A percentile compares a stretch with the other conserved stretches of the same genome.
These are phyloP conservation scores for Scortum barcoo DNA, from an alignment of 2,113 vertebrate species.

Conservation along the genomic window DNA sequence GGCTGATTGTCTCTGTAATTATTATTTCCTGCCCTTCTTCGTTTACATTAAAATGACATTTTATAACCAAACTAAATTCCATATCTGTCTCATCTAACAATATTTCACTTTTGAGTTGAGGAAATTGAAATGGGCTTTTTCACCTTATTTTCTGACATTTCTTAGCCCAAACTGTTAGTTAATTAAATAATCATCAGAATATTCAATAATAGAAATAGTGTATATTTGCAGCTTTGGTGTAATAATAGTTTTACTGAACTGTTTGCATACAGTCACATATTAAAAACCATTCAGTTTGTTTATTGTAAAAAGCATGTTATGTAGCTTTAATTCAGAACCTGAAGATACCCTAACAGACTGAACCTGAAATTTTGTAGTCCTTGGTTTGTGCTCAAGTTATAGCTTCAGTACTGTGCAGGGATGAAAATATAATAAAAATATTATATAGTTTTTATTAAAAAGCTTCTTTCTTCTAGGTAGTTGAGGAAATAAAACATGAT, in stretches of 20 bases:
- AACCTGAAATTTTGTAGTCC: not conserved
- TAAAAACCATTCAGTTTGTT: not conserved
- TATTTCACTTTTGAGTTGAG: not conserved
- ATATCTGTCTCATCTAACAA: not conserved
- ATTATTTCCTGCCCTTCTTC: not conserved
- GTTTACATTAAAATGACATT: not conserved
- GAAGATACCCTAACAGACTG: not conserved
- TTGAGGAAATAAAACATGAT: not conserved
- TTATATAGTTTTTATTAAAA: too few relatives aligned
- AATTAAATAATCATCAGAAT: not conserved
- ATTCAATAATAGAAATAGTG: not conserved
- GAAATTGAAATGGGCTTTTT: not conserved
- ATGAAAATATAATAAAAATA: too few relatives aligned
- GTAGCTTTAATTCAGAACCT: not conserved
- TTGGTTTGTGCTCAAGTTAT: not conserved
- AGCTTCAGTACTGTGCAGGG: not conserved
- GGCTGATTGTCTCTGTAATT: too few relatives aligned
- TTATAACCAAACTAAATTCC: too few relatives aligned
- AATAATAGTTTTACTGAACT: not conserved
- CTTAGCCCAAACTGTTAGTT: not conserved
- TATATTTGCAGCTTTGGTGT: not conserved
- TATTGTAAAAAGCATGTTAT: not conserved
- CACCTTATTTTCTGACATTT: not conserved
- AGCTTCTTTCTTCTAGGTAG: not conserved
- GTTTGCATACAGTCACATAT: not conserved